These are phyloP conservation scores for Decapterus maruadsi DNA, from an alignment of 2,797 vertebrate genomes.

Conservation along the genomic window DNA sequence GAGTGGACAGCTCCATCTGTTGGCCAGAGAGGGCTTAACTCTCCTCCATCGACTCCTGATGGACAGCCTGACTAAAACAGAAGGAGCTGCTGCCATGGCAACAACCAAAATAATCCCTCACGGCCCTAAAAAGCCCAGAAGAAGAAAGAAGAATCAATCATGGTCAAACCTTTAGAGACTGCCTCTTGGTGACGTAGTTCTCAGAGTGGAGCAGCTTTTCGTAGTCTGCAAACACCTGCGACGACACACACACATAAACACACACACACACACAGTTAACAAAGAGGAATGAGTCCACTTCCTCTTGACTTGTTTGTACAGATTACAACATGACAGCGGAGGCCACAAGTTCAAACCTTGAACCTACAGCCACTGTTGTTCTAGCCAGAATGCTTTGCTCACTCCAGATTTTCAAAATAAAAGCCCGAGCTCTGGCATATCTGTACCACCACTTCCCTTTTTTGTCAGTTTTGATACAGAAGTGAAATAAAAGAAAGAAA, in stretches of 20 bases:
- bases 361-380: too few species aligned
- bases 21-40: background rate
- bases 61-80: background rate
- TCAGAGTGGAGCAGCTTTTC: slow-evolving; percentile 97
- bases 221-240: slow-evolving; percentile 94
- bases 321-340: too few species aligned
- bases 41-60: background rate
- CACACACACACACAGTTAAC: too few species aligned
- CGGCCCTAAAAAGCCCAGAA: background rate
- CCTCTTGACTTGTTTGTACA: too few species aligned
- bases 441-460: background rate
- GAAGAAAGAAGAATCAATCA: background rate
- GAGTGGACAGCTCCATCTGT: slow-evolving; percentile 4
- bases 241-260: background rate
- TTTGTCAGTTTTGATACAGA: too few species aligned
- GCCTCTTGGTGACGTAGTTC: slow-evolving; percentile 98
- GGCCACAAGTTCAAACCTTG: too few species aligned
- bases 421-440: background rate
- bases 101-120: background rate
- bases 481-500: too few species aligned
- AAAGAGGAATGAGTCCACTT: too few species aligned
- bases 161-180: slow-evolving; percentile 93
- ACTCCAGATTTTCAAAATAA: background rate
- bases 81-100: background rate
- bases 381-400: background rate